Evolutionary conservation across 2,797 vertebrate genomes (phyloP), one percentile per base, ranked within the genome.

Genomic region (Micrastur ruficollis): DNA sequence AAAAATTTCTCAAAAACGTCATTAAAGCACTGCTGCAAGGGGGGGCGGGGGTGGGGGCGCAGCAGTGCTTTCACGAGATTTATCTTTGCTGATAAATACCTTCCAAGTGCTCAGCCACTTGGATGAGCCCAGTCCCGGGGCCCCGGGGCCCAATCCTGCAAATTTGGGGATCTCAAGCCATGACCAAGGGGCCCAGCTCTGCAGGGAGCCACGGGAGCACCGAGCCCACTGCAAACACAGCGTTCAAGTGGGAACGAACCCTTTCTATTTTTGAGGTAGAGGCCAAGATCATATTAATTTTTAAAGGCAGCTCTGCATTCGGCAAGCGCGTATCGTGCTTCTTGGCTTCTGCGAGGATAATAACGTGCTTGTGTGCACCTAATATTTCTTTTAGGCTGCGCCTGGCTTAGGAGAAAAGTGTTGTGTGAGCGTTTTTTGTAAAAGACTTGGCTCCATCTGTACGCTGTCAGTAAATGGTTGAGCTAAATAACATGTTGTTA

Each of bases 241-340:
- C 1, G 1, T n/a, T 32, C 1, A 1, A 8, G 65, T 2, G 8
- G 29, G 8, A 25, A 32, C 4, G 9, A 49, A 44, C 22, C 29
- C 27, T n/a, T 32, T 27, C 19, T 8, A n/a, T 22, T 68, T 52
- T 9, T 2, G 49, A 56, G 83, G n/a, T 1, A 25, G 38, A 53
- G 31, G 49, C 81, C 61, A 27, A 32, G 72, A 8, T 8, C 8
- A 8, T 2, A 21, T 15, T 9, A 21, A 21, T 34, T 49, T 86
- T 34, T 26, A 17, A 25, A n/a, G 44, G 36, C 67, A 25, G 27
- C 38, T 38, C 38, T 20, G 25, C 23, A 3, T 12, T 68, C 11
- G 1, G 32, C 12, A 11, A 62, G 42, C 5, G 3, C 32, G 70
- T 75, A 42, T 40, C 6, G 13, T 3, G 38, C 72, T 21, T 5